Conservation (phyloP, 2,113 vertebrate genomes). For the Anarhynchus alexandrinus region DNA sequence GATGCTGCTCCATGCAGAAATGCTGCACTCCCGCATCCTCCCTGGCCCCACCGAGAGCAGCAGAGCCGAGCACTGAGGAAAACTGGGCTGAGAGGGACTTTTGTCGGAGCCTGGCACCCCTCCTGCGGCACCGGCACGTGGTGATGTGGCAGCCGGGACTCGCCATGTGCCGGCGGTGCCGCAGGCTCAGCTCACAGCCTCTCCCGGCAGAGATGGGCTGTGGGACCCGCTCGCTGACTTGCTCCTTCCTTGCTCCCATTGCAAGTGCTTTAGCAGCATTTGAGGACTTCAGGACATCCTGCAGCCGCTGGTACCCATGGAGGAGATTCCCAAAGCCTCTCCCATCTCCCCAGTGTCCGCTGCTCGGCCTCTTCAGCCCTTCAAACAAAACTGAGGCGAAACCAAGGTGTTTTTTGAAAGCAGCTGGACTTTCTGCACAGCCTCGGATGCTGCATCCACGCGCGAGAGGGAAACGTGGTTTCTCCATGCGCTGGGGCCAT, state of each 20-base stretch:
- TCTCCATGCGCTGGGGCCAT: neutral
- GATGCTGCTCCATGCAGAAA: neutral
- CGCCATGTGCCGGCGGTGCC: fast-evolving
- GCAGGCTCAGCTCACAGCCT: fast-evolving
- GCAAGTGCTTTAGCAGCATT: neutral
- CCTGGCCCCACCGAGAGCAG: neutral
- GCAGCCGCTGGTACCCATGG: neutral
- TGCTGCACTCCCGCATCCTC: neutral
- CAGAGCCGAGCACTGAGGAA: neutral
- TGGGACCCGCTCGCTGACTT: fast-evolving
- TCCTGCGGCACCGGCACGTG: fast-evolving
- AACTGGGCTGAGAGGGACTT: neutral
- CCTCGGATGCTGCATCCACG: neutral
- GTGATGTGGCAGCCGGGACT: neutral
- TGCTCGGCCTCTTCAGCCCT: neutral
- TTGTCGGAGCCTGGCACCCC: neutral
- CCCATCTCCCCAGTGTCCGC: fast-evolving
- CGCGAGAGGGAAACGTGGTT: neutral
- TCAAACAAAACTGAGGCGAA: neutral
- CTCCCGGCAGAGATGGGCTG: fast-evolving
- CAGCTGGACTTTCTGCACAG: neutral
- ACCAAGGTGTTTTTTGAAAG: neutral
- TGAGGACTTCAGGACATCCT: neutral
- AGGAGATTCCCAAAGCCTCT: neutral
- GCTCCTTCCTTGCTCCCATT: neutral